Evolutionary conservation across 2,113 vertebrate genomes (phyloP), one percentile per base, ranked within the genome.

Genomic region (Hipposideros armiger): DNA sequence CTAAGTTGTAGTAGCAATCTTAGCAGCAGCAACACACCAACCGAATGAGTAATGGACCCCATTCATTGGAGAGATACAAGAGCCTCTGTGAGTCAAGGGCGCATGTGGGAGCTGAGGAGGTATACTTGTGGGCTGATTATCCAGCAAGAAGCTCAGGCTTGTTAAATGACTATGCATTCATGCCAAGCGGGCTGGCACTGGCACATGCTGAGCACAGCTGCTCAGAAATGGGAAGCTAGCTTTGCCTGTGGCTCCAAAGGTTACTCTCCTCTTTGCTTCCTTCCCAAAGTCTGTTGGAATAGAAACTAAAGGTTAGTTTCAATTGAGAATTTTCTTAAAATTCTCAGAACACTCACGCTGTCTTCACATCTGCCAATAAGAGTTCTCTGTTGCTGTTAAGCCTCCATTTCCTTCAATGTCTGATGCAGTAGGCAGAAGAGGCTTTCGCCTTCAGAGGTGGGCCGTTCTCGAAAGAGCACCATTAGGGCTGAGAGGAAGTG

Each of bases 181-280:
- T 62, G 36, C 62, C 40, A 30, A 85, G 32, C 0, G 2, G 58
- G 42, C 36, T 77, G 47, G 42, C 11, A 2, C 16, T 3, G 26
- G 24, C 26, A 32, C 72, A 42, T 9, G 8, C 72, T 9, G 1
- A 85, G 47, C 13, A 32, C n/a, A 20, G 69, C 67, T 87, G 22
- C 73, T 81, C 60, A 36, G 30, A 80, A 47, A 56, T 6, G 14
- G 72, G 56, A 76, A 92, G 80, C 32, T 92, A 47, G 52, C 52
- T 87, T 77, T 60, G 40, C 67, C 62, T 74, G 40, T 28, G 54
- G 22, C 90, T 93, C 47, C 50, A 81, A 89, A 95, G 70, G 20
- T 72, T 66, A 87, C 32, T 28, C 40, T 78, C 45, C 26, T 54
- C 70, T 76, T 28, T 84, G 22, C 86, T 85, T 42, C 67, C 8